Conservation (phyloP, 2,113 vertebrate genomes). For the Seriola rivoliana region DNA sequence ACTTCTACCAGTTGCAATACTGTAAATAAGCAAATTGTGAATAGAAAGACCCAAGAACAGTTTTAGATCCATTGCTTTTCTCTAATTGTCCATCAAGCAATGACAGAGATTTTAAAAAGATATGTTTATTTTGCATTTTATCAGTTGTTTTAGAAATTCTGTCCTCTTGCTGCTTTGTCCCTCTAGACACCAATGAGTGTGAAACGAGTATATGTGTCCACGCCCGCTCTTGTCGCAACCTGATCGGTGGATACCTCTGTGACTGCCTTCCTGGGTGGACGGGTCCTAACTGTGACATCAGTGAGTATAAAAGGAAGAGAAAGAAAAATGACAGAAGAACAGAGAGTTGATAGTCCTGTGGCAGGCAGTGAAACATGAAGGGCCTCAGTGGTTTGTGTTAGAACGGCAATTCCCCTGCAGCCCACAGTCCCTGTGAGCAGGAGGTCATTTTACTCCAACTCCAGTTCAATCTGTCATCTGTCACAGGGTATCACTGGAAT, state of each 20-base stretch:
- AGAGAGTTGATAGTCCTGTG: conserved; percentile 15
- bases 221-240: conserved; percentile 94
- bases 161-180: conserved; percentile 49
- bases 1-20: not conserved
- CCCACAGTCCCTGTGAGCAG: conserved; percentile 9
- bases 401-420: conserved; percentile 27
- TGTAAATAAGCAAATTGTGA: not conserved
- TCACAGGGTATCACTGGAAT: conserved; percentile 8
- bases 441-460: conserved; percentile 31
- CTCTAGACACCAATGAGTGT: conserved; percentile 96
- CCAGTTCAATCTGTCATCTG: conserved; percentile 12
- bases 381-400: conserved; percentile 32
- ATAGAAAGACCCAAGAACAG: not conserved
- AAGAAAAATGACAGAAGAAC: conserved; percentile 4
- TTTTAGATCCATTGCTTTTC: not conserved
- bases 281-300: conserved; percentile 94
- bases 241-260: conserved; percentile 98
- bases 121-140: not conserved
- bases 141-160: not conserved
- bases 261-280: conserved; percentile 95
- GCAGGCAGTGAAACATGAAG: conserved; percentile 23
- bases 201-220: conserved; percentile 93
- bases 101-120: not conserved
- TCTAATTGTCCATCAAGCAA: not conserved
- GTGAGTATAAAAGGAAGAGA: conserved; percentile 84